Percentiles rank a stretch among this genome's conserved stretches.
phyloP scores from a whole-genome alignment of 1,140 invertebrate species.

The Dreissena polymorpha region DNA sequence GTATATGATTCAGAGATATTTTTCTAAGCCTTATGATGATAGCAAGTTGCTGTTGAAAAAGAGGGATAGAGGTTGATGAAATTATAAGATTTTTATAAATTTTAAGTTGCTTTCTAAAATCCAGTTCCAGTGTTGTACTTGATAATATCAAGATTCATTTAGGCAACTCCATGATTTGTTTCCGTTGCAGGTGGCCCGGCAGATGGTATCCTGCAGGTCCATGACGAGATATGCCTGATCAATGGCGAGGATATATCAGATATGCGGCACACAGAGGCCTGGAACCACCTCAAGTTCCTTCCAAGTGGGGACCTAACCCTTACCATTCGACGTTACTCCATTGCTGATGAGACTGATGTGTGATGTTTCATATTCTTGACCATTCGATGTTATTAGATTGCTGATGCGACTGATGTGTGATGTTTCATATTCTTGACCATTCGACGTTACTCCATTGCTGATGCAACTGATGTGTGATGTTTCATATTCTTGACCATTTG shows the following conservation, averaged over 20 bases:
- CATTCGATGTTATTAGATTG: conserved; percentile 53
- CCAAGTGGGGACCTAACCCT: conserved; percentile 84
- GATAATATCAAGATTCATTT: no score
- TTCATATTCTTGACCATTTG: not conserved
- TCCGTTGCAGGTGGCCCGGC: conserved; percentile 89
- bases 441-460: conserved; percentile 26
- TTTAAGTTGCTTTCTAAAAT: no score
- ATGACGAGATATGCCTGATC: conserved; percentile 92
- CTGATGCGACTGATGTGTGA: not conserved
- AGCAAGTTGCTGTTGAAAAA: no score
- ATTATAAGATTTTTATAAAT: no score
- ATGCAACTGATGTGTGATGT: not conserved
- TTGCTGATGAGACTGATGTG: not conserved
- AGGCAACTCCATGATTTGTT: not conserved
- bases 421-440: conserved; percentile 40
- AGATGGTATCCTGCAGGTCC: conserved; percentile 90
- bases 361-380: not conserved
- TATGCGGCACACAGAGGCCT: conserved; percentile 94
- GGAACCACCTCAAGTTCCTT: conserved; percentile 94
- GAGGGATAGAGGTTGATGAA: no score
- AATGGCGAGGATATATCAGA: conserved; percentile 89
- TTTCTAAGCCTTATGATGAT: no score
- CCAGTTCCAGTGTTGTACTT: no score
- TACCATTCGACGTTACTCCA: conserved; percentile 54
- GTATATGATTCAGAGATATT: no score